Percentiles rank a stretch among this genome's conserved stretches.
phyloP scores from a whole-genome alignment of 2,888 invertebrate species.

The Azorinus chamasolen region DNA sequence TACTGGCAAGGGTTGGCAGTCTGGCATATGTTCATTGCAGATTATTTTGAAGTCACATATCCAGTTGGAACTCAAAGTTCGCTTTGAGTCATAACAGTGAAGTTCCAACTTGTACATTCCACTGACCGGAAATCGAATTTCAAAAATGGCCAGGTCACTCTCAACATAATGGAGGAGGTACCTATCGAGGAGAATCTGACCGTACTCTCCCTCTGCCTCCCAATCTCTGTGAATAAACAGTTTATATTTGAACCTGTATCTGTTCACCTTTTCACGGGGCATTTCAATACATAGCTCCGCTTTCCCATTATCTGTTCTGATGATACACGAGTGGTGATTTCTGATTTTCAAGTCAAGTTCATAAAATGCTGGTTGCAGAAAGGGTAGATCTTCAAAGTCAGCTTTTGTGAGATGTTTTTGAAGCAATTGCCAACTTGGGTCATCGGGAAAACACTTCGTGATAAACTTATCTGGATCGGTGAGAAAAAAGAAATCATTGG shows the following conservation, averaged over 20 bases:
- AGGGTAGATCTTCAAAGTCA: constrained; percentile 65
- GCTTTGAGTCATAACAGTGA: constrained; percentile 56
- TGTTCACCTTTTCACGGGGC: constrained; percentile 36
- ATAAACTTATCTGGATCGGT: constrained; percentile 71
- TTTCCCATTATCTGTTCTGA: constrained; percentile 60
- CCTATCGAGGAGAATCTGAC: constrained; percentile 46
- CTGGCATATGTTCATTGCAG: constrained; percentile 54
- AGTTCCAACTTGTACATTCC: constrained; percentile 68
- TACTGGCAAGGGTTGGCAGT: constrained; percentile 62
- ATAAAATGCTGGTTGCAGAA: constrained; percentile 69
- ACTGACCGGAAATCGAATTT: constrained; percentile 64
- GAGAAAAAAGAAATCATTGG: constrained; percentile 70
- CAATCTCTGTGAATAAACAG: constrained; percentile 49
- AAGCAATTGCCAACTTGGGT: constrained; percentile 70
- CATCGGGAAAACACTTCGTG: constrained; percentile 69
- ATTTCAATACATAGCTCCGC: constrained; percentile 54
- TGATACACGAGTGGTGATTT: constrained; percentile 48
- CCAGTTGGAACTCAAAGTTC: constrained; percentile 57
- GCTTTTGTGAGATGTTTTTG: constrained; percentile 52
- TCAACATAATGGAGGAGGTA: constrained; percentile 62
- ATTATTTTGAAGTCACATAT: constrained; percentile 67
- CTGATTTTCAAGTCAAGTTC: constrained; percentile 55
- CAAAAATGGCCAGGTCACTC: constrained; percentile 50
- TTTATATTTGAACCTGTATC: constrained; percentile 61
- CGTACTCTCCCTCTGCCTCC: constrained; percentile 68